Evolutionary conservation across 2,113 vertebrate genomes (phyloP).

Genomic region (Todiramphus chloris): DNA sequence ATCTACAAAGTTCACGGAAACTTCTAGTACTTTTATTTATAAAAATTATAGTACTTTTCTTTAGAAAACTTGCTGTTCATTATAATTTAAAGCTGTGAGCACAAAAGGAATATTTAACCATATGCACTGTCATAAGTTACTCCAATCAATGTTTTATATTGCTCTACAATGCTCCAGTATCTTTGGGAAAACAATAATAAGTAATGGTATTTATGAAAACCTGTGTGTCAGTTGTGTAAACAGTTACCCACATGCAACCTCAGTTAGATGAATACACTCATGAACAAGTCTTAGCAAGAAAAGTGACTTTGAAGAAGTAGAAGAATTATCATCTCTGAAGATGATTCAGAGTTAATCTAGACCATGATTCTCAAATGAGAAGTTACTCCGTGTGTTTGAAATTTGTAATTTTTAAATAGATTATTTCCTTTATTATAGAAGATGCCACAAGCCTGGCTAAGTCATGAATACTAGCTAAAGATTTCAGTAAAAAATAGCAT

Average conservation of each 20-base stretch:
- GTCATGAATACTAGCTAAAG: not conserved
- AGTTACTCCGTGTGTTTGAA: not conserved
- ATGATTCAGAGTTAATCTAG: not conserved
- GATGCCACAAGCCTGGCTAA: not conserved
- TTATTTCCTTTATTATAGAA: not conserved
- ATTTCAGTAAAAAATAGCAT: not conserved
- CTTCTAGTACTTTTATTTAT: not conserved
- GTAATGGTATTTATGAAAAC: not conserved
- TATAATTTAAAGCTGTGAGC: not conserved
- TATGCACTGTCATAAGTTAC: not conserved
- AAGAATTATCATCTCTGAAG: not conserved
- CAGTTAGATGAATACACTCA: not conserved
- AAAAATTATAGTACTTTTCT: not conserved
- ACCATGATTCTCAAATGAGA: not conserved
- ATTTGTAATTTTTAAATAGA: not conserved
- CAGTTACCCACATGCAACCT: not conserved
- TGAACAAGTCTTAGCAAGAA: not conserved
- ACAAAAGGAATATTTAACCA: conserved; percentile 31
- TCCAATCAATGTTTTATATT: not conserved
- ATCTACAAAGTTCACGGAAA: not conserved
- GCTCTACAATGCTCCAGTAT: not conserved
- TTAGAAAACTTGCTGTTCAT: not conserved
- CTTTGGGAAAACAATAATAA: not conserved
- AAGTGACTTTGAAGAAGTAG: not conserved
- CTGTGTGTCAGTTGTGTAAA: not conserved